Conservation (phyloP, 2,797 vertebrate genomes). For the Botia almorhae region DNA sequence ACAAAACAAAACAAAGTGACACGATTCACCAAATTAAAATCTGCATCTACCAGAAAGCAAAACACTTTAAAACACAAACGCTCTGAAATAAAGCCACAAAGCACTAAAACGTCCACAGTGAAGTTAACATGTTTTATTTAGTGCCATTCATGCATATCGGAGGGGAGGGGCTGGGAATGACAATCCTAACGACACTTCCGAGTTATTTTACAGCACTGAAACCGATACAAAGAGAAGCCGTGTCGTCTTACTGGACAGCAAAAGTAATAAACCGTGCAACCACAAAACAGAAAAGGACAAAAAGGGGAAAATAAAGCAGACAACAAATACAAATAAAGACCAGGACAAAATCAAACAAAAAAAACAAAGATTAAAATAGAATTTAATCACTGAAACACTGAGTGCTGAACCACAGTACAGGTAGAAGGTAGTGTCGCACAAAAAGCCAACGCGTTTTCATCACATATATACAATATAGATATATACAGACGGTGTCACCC, state of each 20-base stretch:
- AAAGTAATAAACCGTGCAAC: slow-evolving; percentile 97
- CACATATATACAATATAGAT: slow-evolving; percentile 98
- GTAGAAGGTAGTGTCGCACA: slow-evolving; percentile 92
- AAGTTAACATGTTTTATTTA: slow-evolving; percentile 95
- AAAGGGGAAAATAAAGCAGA: slow-evolving; percentile 44
- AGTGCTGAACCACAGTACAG: slow-evolving; percentile 93
- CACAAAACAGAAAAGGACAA: slow-evolving; percentile 69
- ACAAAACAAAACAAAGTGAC: too few species aligned
- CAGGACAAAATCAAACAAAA: slow-evolving; percentile 79
- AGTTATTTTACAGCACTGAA: slow-evolving; percentile 94
- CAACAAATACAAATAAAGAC: slow-evolving; percentile 82
- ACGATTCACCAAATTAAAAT: too few species aligned
- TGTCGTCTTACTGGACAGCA: slow-evolving; percentile 87
- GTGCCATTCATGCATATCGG: slow-evolving; percentile 97
- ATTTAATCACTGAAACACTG: slow-evolving; percentile 96
- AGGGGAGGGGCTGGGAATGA: slow-evolving; percentile 78
- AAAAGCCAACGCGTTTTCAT: slow-evolving; percentile 91
- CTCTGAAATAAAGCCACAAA: slow-evolving; percentile 58
- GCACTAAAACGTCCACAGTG: slow-evolving; percentile 82
- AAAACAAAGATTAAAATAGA: slow-evolving; percentile 86
- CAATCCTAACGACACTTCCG: slow-evolving; percentile 92
- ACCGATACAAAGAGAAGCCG: slow-evolving; percentile 91
- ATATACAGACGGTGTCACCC: slow-evolving; percentile 91
- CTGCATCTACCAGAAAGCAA: too few species aligned
- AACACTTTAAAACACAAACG: too few species aligned